A percentile compares a stretch with the other conserved stretches of the same genome.
phyloP scores from a whole-genome alignment of 2,888 invertebrate genomes.

The Blastobasis lacticolella region DNA sequence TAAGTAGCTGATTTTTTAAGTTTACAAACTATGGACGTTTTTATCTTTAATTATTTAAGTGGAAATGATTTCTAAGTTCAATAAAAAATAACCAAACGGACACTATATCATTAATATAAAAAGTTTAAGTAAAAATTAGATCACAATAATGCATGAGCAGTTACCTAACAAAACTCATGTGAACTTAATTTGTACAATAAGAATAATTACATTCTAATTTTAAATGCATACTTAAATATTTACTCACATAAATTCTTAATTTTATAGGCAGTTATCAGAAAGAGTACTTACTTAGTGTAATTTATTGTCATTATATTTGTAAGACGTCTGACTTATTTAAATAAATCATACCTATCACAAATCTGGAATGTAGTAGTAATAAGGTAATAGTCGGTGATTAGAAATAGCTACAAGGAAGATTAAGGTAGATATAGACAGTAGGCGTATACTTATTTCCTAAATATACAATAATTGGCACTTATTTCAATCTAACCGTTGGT shows the following conservation, averaged over 20 bases:
- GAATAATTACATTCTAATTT: constrained; percentile 35
- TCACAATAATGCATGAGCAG: constrained; percentile 59
- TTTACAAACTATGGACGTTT: constrained; percentile 40
- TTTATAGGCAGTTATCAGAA: constrained; percentile 24
- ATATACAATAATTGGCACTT: too few relatives aligned
- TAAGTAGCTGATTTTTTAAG: constrained; percentile 5
- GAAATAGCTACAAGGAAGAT: too few relatives aligned
- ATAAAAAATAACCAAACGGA: too few relatives aligned
- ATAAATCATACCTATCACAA: constrained; percentile 18
- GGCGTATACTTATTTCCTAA: too few relatives aligned
- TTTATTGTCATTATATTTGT: constrained; percentile 26
- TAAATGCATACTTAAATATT: constrained; percentile 60
- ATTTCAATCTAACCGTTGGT: too few relatives aligned
- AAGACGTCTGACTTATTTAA: constrained; percentile 11
- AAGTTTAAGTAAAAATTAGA: constrained; percentile 26
- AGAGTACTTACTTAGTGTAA: constrained; percentile 11
- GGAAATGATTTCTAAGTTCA: too few relatives aligned
- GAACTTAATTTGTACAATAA: constrained; percentile 65
- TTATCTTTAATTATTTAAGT: too few relatives aligned
- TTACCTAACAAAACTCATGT: constrained; percentile 39
- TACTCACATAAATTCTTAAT: constrained; percentile 14
- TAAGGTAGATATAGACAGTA: too few relatives aligned
- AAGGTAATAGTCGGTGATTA: too few relatives aligned
- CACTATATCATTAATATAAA: too few relatives aligned
- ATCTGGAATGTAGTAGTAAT: constrained; percentile 22